Base-by-base conservation (phyloP, 2,888 invertebrate species). In the Fabriciana adippe region DNA sequence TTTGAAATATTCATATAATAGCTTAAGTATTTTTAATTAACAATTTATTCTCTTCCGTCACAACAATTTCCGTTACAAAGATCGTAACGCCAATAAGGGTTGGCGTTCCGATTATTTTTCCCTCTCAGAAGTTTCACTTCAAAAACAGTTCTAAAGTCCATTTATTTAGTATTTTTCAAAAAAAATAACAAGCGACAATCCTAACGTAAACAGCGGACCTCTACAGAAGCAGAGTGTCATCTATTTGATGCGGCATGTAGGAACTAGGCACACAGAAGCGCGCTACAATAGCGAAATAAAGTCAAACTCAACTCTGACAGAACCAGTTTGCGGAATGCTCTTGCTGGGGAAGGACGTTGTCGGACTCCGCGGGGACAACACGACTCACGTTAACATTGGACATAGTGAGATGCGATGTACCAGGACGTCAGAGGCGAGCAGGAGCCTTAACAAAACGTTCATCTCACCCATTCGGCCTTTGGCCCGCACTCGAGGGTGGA, bases 341-440 rank as follows among this genome's bases (percentile, higher is more conserved):
- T 64, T 35, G 48, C 50, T 31, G n/a, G 51, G 60, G 55, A 18
- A 55, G 59, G 68, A 64, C 54, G 68, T 55, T 31, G 60, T 45
- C 13, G 50, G 13, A 41, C 53, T 21, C 4, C 16, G 55, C 21
- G 14, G 41, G 35, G 31, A 18, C 41, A 41, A 50, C 16, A 50
- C 60, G 53, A 53, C 56, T 55, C 55, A 55, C 48, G 57, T 55
- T 48, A 68, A 56, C 57, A 66, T 64, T 66, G 66, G 56, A 55
- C 56, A 60, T 41, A 64, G 31, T 16, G 76, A 80, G 79, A 78
- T 81, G 79, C 75, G 67, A 66, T 69, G 67, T 80, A 88, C 88
- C 74, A 85, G 85, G 88, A 71, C 66, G 63, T 21, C 86, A 88
- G 76, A 53, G 48, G 35, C 48, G 21, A 18, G 26, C 5, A 51